Base-by-base conservation (phyloP, 2,797 vertebrate genomes). In the Cyclura pinguis region DNA sequence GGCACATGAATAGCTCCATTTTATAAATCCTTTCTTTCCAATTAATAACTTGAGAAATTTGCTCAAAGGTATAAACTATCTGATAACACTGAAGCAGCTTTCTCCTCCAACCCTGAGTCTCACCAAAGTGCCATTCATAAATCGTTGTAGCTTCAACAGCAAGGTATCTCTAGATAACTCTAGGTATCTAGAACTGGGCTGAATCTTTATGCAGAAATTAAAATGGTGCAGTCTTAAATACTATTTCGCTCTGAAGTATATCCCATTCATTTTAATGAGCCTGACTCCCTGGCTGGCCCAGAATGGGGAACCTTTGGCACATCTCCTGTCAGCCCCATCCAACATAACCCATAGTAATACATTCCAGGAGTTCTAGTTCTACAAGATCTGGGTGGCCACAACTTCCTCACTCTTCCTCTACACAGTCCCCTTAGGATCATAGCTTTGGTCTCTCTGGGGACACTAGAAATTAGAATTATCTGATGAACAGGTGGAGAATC, bases 11-110 rank as follows among this genome's bases (percentile, higher is more conserved):
- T 47, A 62, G 86, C 18, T 29, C 8, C 47, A 4, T 74, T 22
- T 74, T 32, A 38, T 84, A 57, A 94, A 64, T 93, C 84, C 72
- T 86, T 38, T 14, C 35, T 62, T 78, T 81, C 52, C 24, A 29
- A 89, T 55, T 27, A 27, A 8, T 16, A 76, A 59, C 22, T 84
- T 38, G n/a, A 57, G 69, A 38, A 81, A 59, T 18, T 52, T 29
- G 59, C 59, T 38, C 80, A 0, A 38, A 0, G 57, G 83, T 76
- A 84, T 7, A 24, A 5, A 35, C 72, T 42, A 3, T 8, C 57
- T 1, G 84, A 6, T 29, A 29, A 73, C 8, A 87, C 77, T 62
- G 3, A 1, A 69, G 20, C 0, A 62, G 73, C 87, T 80, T 74
- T 59, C 35, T 72, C 35, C 35, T 88, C 80, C 77, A 84, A 76